These are phyloP conservation scores for Iguana delicatissima DNA, from an alignment of 2,797 vertebrate genomes.

Conservation along the genomic window DNA sequence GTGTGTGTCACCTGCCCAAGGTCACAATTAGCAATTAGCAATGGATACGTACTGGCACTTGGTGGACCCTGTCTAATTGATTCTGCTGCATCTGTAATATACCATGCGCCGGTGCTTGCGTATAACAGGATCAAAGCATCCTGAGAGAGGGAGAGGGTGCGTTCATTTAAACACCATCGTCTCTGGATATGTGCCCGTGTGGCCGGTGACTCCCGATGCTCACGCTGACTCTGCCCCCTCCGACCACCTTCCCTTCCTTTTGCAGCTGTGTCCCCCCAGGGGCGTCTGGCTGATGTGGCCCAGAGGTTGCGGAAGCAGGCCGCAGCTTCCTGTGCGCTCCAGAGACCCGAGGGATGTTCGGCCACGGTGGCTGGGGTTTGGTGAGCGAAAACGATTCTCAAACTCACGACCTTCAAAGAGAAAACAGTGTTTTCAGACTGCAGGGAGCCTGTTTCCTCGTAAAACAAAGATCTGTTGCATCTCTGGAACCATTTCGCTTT, in stretches of 20 bases:
- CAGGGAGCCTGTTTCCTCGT: background rate
- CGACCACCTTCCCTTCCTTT: background rate
- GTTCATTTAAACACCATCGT: background rate
- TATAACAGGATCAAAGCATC: no score
- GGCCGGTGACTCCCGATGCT: background rate
- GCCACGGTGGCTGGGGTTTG: background rate
- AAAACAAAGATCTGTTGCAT: background rate
- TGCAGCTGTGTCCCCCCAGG: background rate
- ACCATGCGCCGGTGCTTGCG: no score
- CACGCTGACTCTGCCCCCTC: background rate
- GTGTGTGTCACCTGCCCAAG: no score
- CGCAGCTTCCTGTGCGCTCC: background rate
- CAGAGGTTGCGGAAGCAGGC: no score
- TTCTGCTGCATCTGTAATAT: no score
- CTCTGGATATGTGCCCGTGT: background rate
- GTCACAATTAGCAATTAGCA: no score
- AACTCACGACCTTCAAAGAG: background rate
- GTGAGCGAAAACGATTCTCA: background rate
- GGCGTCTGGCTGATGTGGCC: background rate
- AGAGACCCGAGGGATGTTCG: background rate
- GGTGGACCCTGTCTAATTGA: no score
- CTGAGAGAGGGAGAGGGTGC: no score
- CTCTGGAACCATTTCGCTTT: background rate
- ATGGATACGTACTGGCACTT: no score
- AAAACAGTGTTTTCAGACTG: background rate